Evolutionary conservation across 2,888 invertebrate genomes (phyloP), one percentile per base, ranked within the genome.

Genomic region (Ochropacha duplaris): DNA sequence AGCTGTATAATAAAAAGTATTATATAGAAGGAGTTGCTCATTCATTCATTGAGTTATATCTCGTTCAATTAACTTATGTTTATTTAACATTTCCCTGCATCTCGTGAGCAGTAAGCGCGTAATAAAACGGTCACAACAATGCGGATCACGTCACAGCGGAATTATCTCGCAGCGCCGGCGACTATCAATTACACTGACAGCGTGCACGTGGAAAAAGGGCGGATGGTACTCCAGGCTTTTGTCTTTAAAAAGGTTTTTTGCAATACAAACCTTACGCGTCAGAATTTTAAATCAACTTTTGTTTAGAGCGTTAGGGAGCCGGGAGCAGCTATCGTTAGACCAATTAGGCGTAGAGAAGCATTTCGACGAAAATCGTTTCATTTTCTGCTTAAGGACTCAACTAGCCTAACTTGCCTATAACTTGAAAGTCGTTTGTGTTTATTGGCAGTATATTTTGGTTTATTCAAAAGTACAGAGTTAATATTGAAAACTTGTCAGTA

Each of bases 131-230:
- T 81, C 77, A 80, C 81, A 84, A 86, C 86, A 87, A 90, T 90
- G 88, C 90, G 84, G 88, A 88, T 90, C 90, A 89, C 90, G 90
- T 90, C 88, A 90, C 83, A 71, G 66, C 78, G 80, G 88, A 87
- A 88, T 89, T 90, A 90, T 90, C 89, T 89, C 84, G 84, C 85
- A 76, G 81, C 83, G 85, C 84, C 83, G 79, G 78, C 80, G 83
- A 82, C 89, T 87, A 92, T 91, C 90, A 90, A 90, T 91, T 90
- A 89, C 86, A 81, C 81, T 84, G 87, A 84, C 88, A 84, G 87
- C 83, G 79, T 83, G 79, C 84, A 81, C 86, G 83, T 84, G 84
- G 84, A 84, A 86, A 82, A 82, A 79, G 78, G 80, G 76, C 78
- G 76, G 79, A 74, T 75, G 72, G 62, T 64, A 71, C 71, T 74